Conservation (phyloP, 1,140 invertebrate genomes). For the Listronotus oregonensis region DNA sequence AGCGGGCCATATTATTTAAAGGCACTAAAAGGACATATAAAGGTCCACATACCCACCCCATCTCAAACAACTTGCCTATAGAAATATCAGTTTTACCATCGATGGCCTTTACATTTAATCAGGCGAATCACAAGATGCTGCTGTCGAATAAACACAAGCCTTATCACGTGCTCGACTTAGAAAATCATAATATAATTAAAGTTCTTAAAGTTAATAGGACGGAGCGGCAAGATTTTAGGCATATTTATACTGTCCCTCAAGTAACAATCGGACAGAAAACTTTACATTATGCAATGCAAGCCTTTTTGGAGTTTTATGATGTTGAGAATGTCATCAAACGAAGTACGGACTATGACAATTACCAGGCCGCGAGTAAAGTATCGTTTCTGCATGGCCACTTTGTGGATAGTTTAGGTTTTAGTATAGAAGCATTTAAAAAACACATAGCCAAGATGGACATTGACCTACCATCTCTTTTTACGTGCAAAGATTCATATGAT, state of each 20-base stretch:
- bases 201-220: slow-evolving; percentile 11
- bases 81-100: slow-evolving; percentile 53
- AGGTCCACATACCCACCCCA: slow-evolving; percentile 53
- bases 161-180: slow-evolving; percentile 39
- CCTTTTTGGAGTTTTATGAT: slow-evolving; percentile 54
- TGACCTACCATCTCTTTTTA: slow-evolving; percentile 40
- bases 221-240: slow-evolving; percentile 29
- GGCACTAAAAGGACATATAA: slow-evolving; percentile 60
- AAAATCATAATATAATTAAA: slow-evolving; percentile 34
- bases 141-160: slow-evolving; percentile 41
- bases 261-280: slow-evolving; percentile 50
- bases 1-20: slow-evolving; percentile 58
- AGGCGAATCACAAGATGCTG: slow-evolving; percentile 41
- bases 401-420: slow-evolving; percentile 57
- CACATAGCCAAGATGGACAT: slow-evolving; percentile 43
- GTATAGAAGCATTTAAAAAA: slow-evolving; percentile 53
- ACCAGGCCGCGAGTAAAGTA: slow-evolving; percentile 57
- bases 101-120: slow-evolving; percentile 52
- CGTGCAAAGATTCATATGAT: slow-evolving; percentile 38
- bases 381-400: slow-evolving; percentile 55
- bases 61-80: slow-evolving; percentile 48
- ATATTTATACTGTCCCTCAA: slow-evolving; percentile 43
- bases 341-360: slow-evolving; percentile 55
- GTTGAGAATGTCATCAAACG: slow-evolving; percentile 50
- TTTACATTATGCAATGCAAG: slow-evolving; percentile 55